These are phyloP conservation scores for Orgyia antiqua DNA, from an alignment of 2,888 invertebrate species.

Conservation along the genomic window DNA sequence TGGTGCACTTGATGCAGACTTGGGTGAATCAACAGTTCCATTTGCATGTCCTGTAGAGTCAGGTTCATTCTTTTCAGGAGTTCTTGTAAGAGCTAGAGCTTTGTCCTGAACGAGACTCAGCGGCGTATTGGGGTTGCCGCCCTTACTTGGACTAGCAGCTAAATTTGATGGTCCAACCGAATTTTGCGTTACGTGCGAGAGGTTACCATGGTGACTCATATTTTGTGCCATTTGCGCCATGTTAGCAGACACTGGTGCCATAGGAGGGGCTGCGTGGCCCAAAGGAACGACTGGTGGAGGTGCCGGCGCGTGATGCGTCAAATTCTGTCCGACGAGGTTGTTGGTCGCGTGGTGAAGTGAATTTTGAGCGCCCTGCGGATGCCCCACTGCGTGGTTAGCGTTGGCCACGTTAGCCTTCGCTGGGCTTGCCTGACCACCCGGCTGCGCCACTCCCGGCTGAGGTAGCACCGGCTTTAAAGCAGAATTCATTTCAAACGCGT, in stretches of 20 bases:
- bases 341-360: constrained; percentile 51
- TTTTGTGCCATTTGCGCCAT: constrained; percentile 75
- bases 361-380: constrained; percentile 63
- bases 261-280: constrained; percentile 58
- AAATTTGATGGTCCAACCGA: constrained; percentile 50
- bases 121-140: constrained; percentile 53
- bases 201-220: constrained; percentile 73
- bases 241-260: constrained; percentile 72
- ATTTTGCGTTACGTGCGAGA: constrained; percentile 65
- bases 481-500: constrained; percentile 76
- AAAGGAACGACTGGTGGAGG: constrained; percentile 33
- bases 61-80: constrained; percentile 67
- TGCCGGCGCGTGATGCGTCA: constrained; percentile 50
- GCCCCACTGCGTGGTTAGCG: constrained; percentile 60
- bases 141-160: constrained; percentile 53
- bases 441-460: constrained; percentile 67
- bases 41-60: constrained; percentile 62
- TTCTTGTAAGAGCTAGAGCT: constrained; percentile 61
- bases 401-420: constrained; percentile 66
- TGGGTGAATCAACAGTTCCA: constrained; percentile 65
- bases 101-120: constrained; percentile 68
- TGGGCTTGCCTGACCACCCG: constrained; percentile 63
- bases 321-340: constrained; percentile 61
- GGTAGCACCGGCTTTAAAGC: constrained; percentile 79
- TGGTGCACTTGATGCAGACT: constrained; percentile 50